These are phyloP conservation scores for Tetramorium simillimum DNA, from an alignment of 1,140 invertebrate species.

Conservation along the genomic window DNA sequence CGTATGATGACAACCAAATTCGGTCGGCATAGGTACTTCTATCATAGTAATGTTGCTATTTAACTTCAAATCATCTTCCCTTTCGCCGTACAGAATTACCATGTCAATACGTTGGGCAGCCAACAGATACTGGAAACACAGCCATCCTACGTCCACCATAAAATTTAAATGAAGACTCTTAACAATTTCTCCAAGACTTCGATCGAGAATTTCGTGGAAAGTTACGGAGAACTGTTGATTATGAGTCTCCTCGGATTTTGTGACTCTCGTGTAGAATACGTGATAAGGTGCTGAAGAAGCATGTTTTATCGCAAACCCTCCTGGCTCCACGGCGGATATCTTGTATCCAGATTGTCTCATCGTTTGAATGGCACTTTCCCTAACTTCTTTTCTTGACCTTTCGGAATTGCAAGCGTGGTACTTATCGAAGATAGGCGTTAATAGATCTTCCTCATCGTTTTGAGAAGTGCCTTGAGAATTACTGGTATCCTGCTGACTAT, in stretches of 20 bases:
- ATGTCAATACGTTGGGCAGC: conserved; percentile 88
- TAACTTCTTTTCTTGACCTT: conserved; percentile 64
- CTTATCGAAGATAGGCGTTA: conserved; percentile 30
- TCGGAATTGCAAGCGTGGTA: conserved; percentile 23
- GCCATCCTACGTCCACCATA: conserved; percentile 95
- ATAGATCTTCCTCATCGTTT: neutral
- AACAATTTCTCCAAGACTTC: conserved; percentile 90
- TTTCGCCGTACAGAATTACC: conserved; percentile 91
- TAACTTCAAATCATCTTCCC: conserved; percentile 86
- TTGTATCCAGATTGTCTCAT: conserved; percentile 72
- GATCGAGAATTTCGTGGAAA: conserved; percentile 91
- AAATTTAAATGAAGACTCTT: conserved; percentile 95
- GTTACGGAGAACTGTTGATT: conserved; percentile 89
- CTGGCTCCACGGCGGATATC: conserved; percentile 76
- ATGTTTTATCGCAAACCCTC: conserved; percentile 89
- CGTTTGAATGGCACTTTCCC: conserved; percentile 72
- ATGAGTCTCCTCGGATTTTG: conserved; percentile 87
- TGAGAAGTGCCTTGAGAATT: neutral
- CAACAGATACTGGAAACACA: conserved; percentile 92
- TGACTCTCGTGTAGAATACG: conserved; percentile 92
- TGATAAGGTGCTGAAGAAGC: conserved; percentile 90
- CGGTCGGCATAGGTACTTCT: conserved; percentile 90
- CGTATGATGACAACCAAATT: conserved; percentile 96
- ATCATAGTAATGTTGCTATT: conserved; percentile 88
- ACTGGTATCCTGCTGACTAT: neutral